Base-by-base conservation (phyloP, 2,113 vertebrate species). In the Arizona elegans region DNA sequence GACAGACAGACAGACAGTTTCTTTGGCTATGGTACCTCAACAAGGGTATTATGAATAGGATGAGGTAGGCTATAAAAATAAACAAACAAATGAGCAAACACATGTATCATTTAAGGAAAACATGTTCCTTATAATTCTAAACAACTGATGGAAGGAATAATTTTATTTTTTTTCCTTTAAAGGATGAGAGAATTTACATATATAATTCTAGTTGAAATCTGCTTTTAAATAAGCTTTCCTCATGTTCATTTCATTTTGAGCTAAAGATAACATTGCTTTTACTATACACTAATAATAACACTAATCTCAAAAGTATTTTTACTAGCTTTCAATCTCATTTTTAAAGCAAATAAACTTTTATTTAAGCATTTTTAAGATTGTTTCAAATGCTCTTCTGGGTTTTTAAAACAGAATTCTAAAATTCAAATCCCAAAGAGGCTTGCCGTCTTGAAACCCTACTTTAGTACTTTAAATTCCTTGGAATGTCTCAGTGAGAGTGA, bases 391-490 rank as follows among this genome's bases (percentile, higher is more conserved):
- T 90, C 65, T 92, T 96, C 95, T 97, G 91, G 96, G 94, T 89
- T 91, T 59, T 96, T 96, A 2, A 96, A 97, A 95, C 93, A 23
- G 29, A 89, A 89, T 91, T 1, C 92, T 93, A 92, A 96, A 95
- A 96, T 96, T 94, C 96, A 94, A 92, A 92, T 95, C 93, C 91
- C 91, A 89, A 93, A 93, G 91, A 88, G 91, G 96, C 88, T 94
- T 96, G 87, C 97, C 92, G 52, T 95, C 97, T 97, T 96, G 96
- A 97, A 96, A 97, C 97, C 94, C 96, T 95, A 97, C 97, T 97
- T 96, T 94, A 96, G 96, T 97, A 95, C 92, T 96, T 95, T 96
- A 92, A 94, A 15, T 94, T 95, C 93, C 93, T 92, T 75, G 96
- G 96, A 97, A 97, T 95, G 95, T 95, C 95, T 97, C 96, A 93